These are phyloP conservation scores for Drosophila persimilis DNA, from an alignment of 1,140 invertebrate genomes.

Conservation along the genomic window DNA sequence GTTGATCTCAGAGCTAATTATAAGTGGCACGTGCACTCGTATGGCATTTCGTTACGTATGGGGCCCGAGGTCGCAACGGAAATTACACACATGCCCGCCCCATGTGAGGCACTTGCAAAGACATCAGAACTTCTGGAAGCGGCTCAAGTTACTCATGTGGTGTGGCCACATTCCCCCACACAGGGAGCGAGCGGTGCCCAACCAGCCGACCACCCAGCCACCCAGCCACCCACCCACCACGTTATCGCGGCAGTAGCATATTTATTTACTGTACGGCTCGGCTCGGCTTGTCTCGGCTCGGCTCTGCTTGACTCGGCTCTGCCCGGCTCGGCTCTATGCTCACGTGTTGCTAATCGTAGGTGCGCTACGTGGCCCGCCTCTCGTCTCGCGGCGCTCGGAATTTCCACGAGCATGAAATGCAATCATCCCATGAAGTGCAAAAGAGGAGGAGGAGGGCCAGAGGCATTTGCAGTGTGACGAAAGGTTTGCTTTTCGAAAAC, in stretches of 20 bases:
- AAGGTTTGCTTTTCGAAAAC: conserved; percentile 28
- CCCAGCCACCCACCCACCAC: conserved; percentile 1
- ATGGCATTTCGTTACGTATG: conserved; percentile 53
- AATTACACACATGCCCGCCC: conserved; percentile 26
- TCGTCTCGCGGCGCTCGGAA: conserved; percentile 20
- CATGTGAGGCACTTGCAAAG: conserved; percentile 54
- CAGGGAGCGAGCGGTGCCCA: neutral
- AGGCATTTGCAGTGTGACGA: neutral
- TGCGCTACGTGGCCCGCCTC: conserved; percentile 48
- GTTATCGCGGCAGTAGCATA: conserved; percentile 43
- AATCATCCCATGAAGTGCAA: conserved; percentile 16
- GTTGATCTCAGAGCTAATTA: conserved; percentile 51
- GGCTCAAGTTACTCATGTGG: conserved; percentile 29
- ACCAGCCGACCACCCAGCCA: too few species aligned
- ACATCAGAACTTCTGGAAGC: conserved; percentile 14
- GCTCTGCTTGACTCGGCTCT: neutral
- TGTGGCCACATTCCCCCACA: conserved; percentile 8
- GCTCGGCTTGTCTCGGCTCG: too few species aligned
- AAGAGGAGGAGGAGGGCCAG: conserved; percentile 1
- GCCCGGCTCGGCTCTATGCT: conserved; percentile 21
- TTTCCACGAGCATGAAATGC: conserved; percentile 64
- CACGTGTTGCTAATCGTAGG: conserved; percentile 64
- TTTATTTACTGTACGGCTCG: conserved; percentile 20
- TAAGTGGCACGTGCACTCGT: conserved; percentile 50
- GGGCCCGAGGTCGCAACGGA: conserved; percentile 13